Evolutionary conservation across 2,888 invertebrate species (phyloP), one percentile per base, ranked within the genome.

Genomic region (Scotopteryx bipunctaria): DNA sequence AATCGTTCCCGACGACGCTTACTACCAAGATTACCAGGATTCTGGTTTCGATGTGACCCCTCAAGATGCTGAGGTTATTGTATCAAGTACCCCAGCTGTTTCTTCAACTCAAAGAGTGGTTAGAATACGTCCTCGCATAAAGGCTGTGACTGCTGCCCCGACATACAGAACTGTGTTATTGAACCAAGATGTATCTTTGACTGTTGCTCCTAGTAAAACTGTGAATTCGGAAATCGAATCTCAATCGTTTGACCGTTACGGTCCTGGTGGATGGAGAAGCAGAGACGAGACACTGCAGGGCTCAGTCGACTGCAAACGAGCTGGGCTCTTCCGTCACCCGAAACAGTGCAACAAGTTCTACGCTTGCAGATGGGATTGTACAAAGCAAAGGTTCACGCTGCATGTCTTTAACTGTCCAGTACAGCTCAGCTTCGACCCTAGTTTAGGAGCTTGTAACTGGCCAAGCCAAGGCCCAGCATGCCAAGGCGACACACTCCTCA

Each of bases 301-400:
- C n/a, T 87, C 91, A 0, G 86, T 92, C 4, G 92, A 93, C 63
- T 93, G 93, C 66, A 87, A 93, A 73, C 82, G 93, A 71, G 92
- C 92, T 23, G 93, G 93, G 63, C 80, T 91, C 57, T 93, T 90
- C 91, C 91, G 91, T 88, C 95, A 96, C 74, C 96, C 95, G 0
- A 93, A 93, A 59, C 93, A 94, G 67, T 96, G 95, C 71, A 95
- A 95, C 76, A 95, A 95, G 73, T 96, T 96, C 90, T 96, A 95
- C 73, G 93, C 95, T 21, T 96, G 95, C 75, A 92, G 94, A 78
- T 96, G 95, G 95, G 95, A 96, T 75, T 92, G 93, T 58, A 94
- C 93, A 72, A 94, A 95, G 71, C 93, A 95, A 63, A 92, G 92
- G 64, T 96, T 93, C 75, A 95, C 95, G 1, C 89, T 96, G 4